Conservation (phyloP, 1,140 invertebrate species). For the Leptonema lineaticorne region DNA sequence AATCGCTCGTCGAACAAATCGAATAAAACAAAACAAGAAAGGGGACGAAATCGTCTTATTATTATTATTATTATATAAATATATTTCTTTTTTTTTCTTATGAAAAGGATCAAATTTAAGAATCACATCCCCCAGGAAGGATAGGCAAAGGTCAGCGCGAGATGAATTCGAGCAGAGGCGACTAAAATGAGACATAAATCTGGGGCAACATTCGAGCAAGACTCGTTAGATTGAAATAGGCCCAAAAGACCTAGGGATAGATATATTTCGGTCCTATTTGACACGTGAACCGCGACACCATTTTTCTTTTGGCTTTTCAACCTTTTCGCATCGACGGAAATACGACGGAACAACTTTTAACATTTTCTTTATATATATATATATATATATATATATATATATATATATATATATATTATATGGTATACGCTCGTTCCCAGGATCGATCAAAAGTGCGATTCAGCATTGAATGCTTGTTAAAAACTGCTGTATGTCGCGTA, state of each 20-base stretch:
- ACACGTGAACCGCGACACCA: constrained; percentile 1
- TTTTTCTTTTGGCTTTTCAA: background rate
- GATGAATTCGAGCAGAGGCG: background rate
- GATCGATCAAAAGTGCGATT: no score
- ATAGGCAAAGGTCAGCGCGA: background rate
- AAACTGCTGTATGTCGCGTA: background rate
- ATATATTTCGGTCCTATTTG: background rate
- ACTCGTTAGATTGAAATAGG: background rate
- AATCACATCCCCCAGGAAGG: no score
- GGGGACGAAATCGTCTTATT: no score
- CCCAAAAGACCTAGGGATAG: background rate
- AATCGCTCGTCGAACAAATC: no score
- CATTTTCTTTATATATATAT: background rate
- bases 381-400: background rate
- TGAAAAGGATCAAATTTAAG: no score
- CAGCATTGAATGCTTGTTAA: no score
- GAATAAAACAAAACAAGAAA: no score
- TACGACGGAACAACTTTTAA: background rate
- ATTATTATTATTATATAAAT: no score
- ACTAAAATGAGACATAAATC: background rate
- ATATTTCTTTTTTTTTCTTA: no score
- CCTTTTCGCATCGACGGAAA: background rate
- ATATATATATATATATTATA: background rate
- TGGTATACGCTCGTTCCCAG: background rate
- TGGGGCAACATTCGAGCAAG: background rate